Evolutionary conservation across 1,140 invertebrate genomes (phyloP).

Genomic region (Trachelipus rathkii): DNA sequence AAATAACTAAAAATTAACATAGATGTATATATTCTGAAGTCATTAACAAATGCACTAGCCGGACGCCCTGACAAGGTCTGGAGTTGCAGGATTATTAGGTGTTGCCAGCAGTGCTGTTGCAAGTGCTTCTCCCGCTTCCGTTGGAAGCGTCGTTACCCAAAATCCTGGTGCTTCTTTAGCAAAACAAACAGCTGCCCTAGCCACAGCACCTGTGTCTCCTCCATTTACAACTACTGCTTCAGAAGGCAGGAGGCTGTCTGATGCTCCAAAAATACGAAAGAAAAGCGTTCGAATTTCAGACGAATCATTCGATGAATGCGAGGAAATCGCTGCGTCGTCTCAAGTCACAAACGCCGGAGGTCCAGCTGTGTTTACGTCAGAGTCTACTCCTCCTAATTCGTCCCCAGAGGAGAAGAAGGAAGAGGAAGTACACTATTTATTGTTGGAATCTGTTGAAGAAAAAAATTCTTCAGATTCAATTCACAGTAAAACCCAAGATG

Average conservation of each 20-base stretch:
- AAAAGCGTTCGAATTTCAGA: conserved; percentile 45
- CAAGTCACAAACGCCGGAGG: not conserved
- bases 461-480: conserved; percentile 35
- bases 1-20: too few relatives aligned
- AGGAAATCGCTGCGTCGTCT: conserved; percentile 37
- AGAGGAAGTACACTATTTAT: not conserved
- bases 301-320: conserved; percentile 45
- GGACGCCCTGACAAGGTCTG: too few relatives aligned
- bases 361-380: conserved; percentile 19
- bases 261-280: conserved; percentile 37
- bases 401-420: conserved; percentile 38
- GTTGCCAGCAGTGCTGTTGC: conserved; percentile 11
- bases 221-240: conserved; percentile 25
- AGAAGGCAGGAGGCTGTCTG: conserved; percentile 36
- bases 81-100: conserved; percentile 10
- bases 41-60: too few relatives aligned
- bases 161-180: conserved; percentile 28
- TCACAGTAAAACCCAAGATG: conserved; percentile 19
- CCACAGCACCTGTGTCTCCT: conserved; percentile 40
- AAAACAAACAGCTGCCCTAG: conserved; percentile 33
- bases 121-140: not conserved
- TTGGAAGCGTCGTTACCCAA: not conserved
- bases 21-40: too few relatives aligned
- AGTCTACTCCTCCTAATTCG: conserved; percentile 32
- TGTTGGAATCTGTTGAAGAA: conserved; percentile 37